These are phyloP conservation scores for Macropis europaea DNA, from an alignment of 2,888 invertebrate species.

Conservation along the genomic window DNA sequence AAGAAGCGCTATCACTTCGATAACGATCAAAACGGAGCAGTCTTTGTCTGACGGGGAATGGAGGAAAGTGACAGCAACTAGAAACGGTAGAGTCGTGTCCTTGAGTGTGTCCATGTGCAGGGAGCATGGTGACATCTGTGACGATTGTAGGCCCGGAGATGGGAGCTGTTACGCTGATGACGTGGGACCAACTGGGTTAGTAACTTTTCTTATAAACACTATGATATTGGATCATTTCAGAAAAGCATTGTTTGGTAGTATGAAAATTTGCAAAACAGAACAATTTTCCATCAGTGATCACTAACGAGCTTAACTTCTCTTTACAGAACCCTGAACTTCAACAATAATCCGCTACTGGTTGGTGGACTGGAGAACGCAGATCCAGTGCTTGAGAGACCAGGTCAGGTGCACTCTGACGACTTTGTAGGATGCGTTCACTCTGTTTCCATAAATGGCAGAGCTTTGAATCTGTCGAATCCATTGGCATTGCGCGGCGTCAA, in stretches of 20 bases:
- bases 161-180: constrained; percentile 91
- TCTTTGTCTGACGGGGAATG: constrained; percentile 91
- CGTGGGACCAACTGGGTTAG: constrained; percentile 93
- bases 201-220: too few relatives aligned
- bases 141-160: constrained; percentile 93
- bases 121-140: constrained; percentile 92
- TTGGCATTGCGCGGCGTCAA: constrained; percentile 87
- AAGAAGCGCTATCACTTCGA: constrained; percentile 91
- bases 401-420: constrained; percentile 95
- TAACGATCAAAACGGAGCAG: constrained; percentile 85
- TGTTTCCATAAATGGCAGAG: constrained; percentile 92
- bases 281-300: too few relatives aligned
- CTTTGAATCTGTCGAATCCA: constrained; percentile 90
- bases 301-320: too few relatives aligned
- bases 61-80: constrained; percentile 94
- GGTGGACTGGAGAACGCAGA: constrained; percentile 93
- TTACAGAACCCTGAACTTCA: constrained; percentile 92
- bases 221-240: too few relatives aligned
- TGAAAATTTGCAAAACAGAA: too few relatives aligned
- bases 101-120: constrained; percentile 90
- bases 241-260: too few relatives aligned
- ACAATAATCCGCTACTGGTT: constrained; percentile 91
- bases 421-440: constrained; percentile 97
- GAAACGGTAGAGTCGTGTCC: constrained; percentile 93
- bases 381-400: constrained; percentile 92